phyloP scores from a whole-genome alignment of 2,113 vertebrate genomes.

The Gavia stellata region DNA sequence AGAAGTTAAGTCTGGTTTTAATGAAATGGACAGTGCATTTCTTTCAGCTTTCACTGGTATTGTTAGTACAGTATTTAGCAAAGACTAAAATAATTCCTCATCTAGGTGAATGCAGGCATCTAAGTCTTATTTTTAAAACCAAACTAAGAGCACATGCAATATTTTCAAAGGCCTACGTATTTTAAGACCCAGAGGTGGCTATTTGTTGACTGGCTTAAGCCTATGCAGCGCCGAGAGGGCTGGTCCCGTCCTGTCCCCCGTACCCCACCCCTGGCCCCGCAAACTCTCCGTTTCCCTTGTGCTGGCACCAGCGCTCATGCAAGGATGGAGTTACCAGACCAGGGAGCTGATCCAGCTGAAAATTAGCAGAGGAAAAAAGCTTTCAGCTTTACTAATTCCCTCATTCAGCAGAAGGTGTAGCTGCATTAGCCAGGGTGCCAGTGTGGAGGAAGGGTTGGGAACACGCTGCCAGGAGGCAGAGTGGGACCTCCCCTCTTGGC shows the following conservation, averaged over 20 bases:
- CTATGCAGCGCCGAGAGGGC: background rate
- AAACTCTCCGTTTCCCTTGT: background rate
- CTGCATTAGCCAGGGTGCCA: background rate
- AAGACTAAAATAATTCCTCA: background rate
- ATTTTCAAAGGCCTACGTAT: background rate
- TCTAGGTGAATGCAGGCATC: background rate
- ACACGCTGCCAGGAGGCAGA: background rate
- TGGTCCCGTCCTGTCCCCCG: background rate
- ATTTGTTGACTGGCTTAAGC: background rate
- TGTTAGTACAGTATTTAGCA: background rate
- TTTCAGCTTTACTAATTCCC: background rate
- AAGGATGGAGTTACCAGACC: background rate
- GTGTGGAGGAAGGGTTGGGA: background rate
- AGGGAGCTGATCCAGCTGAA: background rate
- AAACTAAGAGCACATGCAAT: background rate
- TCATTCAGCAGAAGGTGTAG: background rate
- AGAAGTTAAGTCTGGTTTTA: background rate
- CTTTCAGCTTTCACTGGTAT: background rate
- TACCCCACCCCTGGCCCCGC: fast-evolving
- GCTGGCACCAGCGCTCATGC: background rate
- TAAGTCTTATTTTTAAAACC: background rate
- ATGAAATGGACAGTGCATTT: background rate
- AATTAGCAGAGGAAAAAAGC: background rate
- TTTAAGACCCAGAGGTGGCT: background rate
- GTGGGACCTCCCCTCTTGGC: background rate